Conservation (phyloP, 2,888 invertebrate species). For the Volucella zonaria region DNA sequence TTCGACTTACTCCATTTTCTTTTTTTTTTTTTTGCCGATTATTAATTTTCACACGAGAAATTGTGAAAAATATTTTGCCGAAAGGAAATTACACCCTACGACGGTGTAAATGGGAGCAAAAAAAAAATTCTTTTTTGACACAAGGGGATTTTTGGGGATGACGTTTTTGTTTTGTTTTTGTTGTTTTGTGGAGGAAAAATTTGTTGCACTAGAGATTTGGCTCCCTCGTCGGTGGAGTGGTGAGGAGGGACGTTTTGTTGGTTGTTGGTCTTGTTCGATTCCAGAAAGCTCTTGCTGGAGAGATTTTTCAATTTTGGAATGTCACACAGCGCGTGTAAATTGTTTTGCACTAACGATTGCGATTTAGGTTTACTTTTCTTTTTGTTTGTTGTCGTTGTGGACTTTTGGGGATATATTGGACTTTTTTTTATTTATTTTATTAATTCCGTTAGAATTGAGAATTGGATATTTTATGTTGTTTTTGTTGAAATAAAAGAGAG, state of each 20-base stretch:
- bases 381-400: slow-evolving; percentile 4
- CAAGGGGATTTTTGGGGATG: neutral
- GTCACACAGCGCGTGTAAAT: neutral
- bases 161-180: no score
- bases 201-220: neutral
- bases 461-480: slow-evolving; percentile 46
- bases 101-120: slow-evolving; percentile 41
- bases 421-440: slow-evolving; percentile 41
- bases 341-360: slow-evolving; percentile 23
- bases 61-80: slow-evolving; percentile 22
- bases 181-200: neutral
- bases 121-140: slow-evolving; percentile 45
- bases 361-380: neutral
- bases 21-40: slow-evolving; percentile 26
- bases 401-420: neutral
- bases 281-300: no score
- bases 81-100: slow-evolving; percentile 19
- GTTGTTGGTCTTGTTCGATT: no score
- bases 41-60: slow-evolving; percentile 34
- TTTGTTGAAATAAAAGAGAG: slow-evolving; percentile 59
- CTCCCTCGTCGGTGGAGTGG: neutral
- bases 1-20: slow-evolving; percentile 48
- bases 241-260: no score
- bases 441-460: slow-evolving; percentile 49
- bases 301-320: no score